These are phyloP conservation scores for Pyrrhia umbra DNA, from an alignment of 2,888 invertebrate genomes.

Conservation along the genomic window DNA sequence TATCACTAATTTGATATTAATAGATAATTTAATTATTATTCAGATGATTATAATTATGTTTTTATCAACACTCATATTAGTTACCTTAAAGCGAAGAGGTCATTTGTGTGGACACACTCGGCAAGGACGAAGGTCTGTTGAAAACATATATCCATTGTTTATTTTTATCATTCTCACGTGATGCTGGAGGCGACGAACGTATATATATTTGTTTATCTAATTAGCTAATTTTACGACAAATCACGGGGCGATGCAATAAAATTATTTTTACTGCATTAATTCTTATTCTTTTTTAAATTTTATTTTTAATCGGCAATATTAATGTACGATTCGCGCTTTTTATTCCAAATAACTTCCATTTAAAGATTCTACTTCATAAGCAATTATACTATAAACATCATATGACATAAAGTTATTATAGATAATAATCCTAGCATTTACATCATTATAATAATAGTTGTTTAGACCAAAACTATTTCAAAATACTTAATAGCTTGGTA, in stretches of 20 bases:
- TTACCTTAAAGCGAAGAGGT: slow-evolving; percentile 58
- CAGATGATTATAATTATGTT: slow-evolving; percentile 29
- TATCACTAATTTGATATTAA: slow-evolving; percentile 1
- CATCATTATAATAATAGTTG: slow-evolving; percentile 46
- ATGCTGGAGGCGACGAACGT: slow-evolving; percentile 41
- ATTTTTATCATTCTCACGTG: slow-evolving; percentile 65
- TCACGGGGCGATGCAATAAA: slow-evolving; percentile 23
- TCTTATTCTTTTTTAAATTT: slow-evolving; percentile 6
- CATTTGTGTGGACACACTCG: slow-evolving; percentile 48
- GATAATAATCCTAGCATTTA: slow-evolving; percentile 42
- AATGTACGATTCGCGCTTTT: not conserved
- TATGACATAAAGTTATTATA: slow-evolving; percentile 44
- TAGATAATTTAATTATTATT: slow-evolving; percentile 26
- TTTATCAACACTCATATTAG: slow-evolving; percentile 38
- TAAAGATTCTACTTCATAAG: slow-evolving; percentile 16
- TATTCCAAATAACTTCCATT: slow-evolving; percentile 14
- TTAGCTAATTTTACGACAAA: slow-evolving; percentile 41
- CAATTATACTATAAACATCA: slow-evolving; percentile 49
- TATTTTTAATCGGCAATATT: too few relatives aligned
- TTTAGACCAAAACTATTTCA: slow-evolving; percentile 44
- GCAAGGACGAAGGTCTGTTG: slow-evolving; percentile 61
- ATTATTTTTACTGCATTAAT: slow-evolving; percentile 14
- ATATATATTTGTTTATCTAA: slow-evolving; percentile 42
- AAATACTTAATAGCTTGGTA: slow-evolving; percentile 41
- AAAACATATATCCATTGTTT: slow-evolving; percentile 62